Base-by-base conservation (phyloP, 2,888 invertebrate species). In the Mesorhabditis sp. region DNA sequence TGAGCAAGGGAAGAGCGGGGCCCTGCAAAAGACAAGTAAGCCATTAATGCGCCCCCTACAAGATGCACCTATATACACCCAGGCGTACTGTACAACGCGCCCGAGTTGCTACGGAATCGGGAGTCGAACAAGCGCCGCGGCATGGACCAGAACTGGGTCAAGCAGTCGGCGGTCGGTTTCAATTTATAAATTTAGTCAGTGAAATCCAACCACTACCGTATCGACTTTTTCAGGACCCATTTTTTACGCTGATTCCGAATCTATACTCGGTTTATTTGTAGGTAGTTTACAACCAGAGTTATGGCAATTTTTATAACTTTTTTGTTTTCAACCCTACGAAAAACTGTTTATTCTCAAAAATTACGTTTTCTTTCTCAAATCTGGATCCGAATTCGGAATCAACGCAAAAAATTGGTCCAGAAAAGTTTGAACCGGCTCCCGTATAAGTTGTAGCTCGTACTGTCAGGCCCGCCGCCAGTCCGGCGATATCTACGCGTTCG, bases 401-500 rank as follows among this genome's bases (percentile, higher is more conserved):
- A 28, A 2, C 28, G 2, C 28, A 28, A 28, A 28, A 28, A 28
- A 28, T 2, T 28, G 28, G 28, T 28, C 28, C 28, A 28, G 28
- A 28, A 28, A n/a, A n/a, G n/a, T n/a, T n/a, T n/a, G n/a, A n/a
- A n/a, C n/a, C n/a, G n/a, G n/a, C n/a, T n/a, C n/a, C n/a, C n/a
- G n/a, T n/a, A n/a, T n/a, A n/a, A n/a, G n/a, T n/a, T 28, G 28
- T 28, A 28, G 28, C 2, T 28, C 28, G 28, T 28, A 28, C 15
- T 45, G 69, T 50, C 42, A 69, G 71, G 43, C 50, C 1, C 74
- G 82, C 13, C 66, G 81, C 65, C 81, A 83, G 64, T 74, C 80
- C 7, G 81, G 80, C n/a, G 83, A 83, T 69, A 83, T 83, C 72
- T 83, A 83, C 69, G 75, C 81, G 6, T 83, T 83, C 64, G 83